phyloP scores from a whole-genome alignment of 2,888 invertebrate species.

The Pandemis cinnamomeana region DNA sequence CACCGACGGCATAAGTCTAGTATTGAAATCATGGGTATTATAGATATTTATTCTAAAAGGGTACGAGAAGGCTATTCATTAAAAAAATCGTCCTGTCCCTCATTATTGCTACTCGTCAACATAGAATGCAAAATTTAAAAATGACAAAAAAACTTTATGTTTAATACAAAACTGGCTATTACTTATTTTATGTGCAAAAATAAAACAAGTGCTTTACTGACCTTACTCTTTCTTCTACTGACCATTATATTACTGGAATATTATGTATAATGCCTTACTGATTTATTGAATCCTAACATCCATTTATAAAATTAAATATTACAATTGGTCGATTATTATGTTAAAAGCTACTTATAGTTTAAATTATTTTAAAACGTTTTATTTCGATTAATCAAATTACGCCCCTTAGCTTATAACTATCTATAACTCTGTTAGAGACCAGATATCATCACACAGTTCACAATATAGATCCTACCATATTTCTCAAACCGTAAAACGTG shows the following conservation, averaged over 20 bases:
- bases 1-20: no score
- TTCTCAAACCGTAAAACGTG: background rate
- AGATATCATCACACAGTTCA: constrained; percentile 44
- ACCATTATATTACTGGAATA: constrained; percentile 44
- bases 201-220: constrained; percentile 45
- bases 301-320: constrained; percentile 39
- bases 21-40: no score
- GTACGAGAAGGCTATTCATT: no score
- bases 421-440: constrained; percentile 47
- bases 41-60: no score
- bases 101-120: no score
- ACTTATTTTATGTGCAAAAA: constrained; percentile 46
- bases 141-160: background rate
- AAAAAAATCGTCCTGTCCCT: no score
- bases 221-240: constrained; percentile 47
- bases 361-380: background rate
- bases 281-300: background rate
- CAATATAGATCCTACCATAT: constrained; percentile 16
- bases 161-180: background rate
- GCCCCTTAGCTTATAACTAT: background rate
- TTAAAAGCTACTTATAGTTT: background rate
- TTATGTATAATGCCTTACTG: constrained; percentile 43
- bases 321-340: constrained; percentile 40
- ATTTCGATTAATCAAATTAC: constrained; percentile 13
- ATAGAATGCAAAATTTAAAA: no score